Evolutionary conservation across 2,797 vertebrate species (phyloP).

Genomic region (Halcyon badia): DNA sequence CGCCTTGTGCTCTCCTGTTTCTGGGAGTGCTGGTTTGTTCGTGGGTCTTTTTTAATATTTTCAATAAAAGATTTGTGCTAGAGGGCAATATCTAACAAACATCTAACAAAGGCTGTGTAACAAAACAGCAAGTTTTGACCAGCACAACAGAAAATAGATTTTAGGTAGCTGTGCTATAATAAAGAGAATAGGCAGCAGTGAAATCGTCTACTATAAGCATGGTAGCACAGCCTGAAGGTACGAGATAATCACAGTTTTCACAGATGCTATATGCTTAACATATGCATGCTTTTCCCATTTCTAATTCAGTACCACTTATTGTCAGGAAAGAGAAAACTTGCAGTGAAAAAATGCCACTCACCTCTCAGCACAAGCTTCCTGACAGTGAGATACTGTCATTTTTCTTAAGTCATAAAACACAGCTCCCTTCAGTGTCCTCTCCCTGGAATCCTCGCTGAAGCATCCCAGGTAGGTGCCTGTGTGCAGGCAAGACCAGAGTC

Average conservation of each 20-base stretch:
- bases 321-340: neutral
- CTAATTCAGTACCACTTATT: neutral
- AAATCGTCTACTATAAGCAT: neutral
- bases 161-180: neutral
- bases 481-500: neutral
- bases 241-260: neutral
- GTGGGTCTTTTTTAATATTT: neutral
- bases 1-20: rapidly evolving
- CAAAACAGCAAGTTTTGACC: neutral
- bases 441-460: slow-evolving; percentile 87
- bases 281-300: neutral
- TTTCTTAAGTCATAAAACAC: slow-evolving; percentile 95
- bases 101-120: neutral
- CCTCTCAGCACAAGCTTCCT: slow-evolving; percentile 95
- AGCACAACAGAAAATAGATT: neutral
- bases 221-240: neutral
- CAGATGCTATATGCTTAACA: neutral
- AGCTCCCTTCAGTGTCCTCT: slow-evolving; percentile 90
- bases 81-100: neutral
- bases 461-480: slow-evolving; percentile 93
- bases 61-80: neutral
- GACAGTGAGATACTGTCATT: slow-evolving; percentile 95
- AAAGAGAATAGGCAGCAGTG: neutral
- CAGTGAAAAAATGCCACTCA: slow-evolving; percentile 65
- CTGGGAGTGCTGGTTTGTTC: neutral